Conservation (phyloP, 2,888 invertebrate genomes). For the Coelopa pilipes region DNA sequence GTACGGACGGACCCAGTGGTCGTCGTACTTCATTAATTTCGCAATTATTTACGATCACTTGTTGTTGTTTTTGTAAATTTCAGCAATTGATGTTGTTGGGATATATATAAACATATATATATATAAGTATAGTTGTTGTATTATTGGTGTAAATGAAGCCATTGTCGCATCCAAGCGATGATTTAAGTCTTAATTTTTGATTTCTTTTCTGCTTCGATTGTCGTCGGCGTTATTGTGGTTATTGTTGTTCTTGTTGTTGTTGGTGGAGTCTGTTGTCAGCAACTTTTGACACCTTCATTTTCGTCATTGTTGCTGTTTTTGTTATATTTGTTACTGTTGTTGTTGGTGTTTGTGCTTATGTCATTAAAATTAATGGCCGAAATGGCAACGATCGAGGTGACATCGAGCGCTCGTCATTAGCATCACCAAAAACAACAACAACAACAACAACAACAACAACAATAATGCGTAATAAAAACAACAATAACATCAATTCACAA, state of each 20-base stretch:
- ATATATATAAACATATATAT: background rate
- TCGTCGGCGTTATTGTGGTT: too few relatives aligned
- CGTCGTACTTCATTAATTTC: too few relatives aligned
- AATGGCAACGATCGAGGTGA: slow-evolving; percentile 3
- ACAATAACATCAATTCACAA: too few relatives aligned
- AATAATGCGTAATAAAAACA: background rate
- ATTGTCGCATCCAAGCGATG: background rate
- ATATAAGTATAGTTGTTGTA: background rate
- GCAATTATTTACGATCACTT: too few relatives aligned
- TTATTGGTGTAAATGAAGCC: slow-evolving; percentile 2
- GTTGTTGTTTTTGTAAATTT: too few relatives aligned
- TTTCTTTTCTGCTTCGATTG: background rate
- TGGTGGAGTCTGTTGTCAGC: background rate
- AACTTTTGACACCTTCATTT: slow-evolving; percentile 9
- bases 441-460: background rate
- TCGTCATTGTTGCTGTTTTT: slow-evolving; percentile 1
- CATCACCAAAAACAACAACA: background rate
- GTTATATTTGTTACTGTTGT: slow-evolving; percentile 3
- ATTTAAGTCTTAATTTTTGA: background rate
- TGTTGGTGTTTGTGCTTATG: slow-evolving; percentile 8
- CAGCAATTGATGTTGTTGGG: too few relatives aligned
- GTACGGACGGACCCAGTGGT: too few relatives aligned
- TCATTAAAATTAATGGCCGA: slow-evolving; percentile 4
- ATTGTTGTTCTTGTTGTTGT: slow-evolving; percentile 16
- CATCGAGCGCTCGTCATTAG: background rate